Conservation (phyloP, 2,888 invertebrate species). For the Papilio elwesi region DNA sequence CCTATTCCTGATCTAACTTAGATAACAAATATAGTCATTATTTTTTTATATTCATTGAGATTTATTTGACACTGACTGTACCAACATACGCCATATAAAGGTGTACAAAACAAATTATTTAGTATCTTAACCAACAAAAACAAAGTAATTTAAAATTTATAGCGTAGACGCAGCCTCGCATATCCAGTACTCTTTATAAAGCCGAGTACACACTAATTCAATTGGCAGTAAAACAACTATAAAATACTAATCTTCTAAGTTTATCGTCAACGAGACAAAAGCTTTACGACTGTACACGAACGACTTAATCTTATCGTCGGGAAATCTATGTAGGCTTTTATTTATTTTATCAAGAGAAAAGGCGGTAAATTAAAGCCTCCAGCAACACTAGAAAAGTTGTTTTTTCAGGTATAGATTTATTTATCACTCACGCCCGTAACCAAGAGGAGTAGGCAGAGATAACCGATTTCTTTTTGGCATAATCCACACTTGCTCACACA, state of each 20-base stretch:
- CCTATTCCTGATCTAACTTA: too few species aligned
- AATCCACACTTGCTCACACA: too few species aligned
- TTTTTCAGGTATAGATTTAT: not conserved
- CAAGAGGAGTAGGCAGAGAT: too few species aligned
- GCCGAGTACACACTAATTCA: not conserved
- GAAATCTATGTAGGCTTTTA: constrained; percentile 11
- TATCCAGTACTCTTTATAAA: constrained; percentile 4
- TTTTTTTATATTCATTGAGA: not conserved
- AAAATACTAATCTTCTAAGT: constrained; percentile 24
- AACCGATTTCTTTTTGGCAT: too few species aligned
- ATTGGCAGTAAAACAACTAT: constrained; percentile 20
- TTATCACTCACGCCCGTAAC: too few species aligned
- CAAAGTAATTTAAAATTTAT: constrained; percentile 10
- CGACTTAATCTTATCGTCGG: constrained; percentile 10
- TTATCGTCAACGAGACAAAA: constrained; percentile 13
- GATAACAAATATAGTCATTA: too few species aligned
- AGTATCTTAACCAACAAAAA: constrained; percentile 5
- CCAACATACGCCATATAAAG: not conserved
- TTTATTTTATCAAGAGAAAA: constrained; percentile 11
- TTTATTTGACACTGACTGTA: not conserved
- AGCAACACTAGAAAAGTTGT: not conserved
- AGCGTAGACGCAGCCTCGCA: not conserved
- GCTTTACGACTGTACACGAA: constrained; percentile 26
- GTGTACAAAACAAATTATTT: constrained; percentile 4
- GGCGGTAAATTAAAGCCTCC: not conserved